Percentiles rank a stretch among this genome's conserved stretches.
phyloP scores from a whole-genome alignment of 2,113 vertebrate species.

The Oncorhynchus kisutch region DNA sequence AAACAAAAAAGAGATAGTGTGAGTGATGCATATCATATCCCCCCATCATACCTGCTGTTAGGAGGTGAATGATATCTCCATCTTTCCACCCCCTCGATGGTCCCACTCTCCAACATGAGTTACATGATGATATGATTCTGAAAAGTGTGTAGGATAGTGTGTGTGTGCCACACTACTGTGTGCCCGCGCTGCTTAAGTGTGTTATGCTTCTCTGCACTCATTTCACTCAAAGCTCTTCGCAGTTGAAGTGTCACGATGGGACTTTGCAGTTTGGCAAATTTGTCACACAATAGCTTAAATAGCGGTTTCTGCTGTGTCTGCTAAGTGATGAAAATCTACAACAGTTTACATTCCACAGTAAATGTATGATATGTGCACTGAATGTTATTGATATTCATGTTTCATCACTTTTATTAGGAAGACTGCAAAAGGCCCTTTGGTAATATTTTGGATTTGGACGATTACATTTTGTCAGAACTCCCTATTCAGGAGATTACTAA shows the following conservation, averaged over 20 bases:
- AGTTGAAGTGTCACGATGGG: neutral
- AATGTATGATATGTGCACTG: no score
- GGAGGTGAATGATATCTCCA: conserved; percentile 37
- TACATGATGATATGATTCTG: conserved; percentile 35
- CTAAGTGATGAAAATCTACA: neutral
- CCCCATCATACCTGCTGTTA: conserved; percentile 29
- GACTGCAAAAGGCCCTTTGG: no score
- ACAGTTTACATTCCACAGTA: no score
- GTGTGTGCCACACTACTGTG: conserved; percentile 15
- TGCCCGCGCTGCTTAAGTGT: neutral
- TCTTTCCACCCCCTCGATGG: conserved; percentile 23
- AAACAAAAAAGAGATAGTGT: neutral
- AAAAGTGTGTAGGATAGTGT: conserved; percentile 38
- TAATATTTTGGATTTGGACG: no score
- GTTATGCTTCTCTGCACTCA: neutral
- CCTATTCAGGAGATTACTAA: no score
- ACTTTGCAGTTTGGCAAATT: no score
- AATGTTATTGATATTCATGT: no score
- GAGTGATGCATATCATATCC: neutral
- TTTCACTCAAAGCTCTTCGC: neutral
- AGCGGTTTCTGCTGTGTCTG: neutral
- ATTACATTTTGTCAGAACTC: no score
- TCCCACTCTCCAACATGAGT: conserved; percentile 40
- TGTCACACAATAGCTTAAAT: neutral
- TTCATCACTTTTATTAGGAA: no score